A percentile compares a stretch with the other conserved stretches of the same genome.
Conservation (phyloP, 2,797 vertebrate genomes). For the Adrianichthys oophorus region DNA sequence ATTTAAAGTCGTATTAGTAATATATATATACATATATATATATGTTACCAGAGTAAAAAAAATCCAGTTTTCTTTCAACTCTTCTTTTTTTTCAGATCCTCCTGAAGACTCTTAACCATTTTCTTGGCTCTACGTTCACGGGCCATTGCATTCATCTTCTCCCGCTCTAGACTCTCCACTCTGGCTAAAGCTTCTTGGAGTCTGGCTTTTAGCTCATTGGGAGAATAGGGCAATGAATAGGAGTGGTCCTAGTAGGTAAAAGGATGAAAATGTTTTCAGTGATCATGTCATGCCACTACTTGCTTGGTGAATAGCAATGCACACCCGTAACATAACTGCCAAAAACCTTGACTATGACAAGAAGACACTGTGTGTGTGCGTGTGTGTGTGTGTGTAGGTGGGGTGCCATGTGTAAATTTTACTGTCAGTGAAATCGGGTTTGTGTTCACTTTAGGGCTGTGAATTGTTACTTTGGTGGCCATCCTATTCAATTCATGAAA, state of each 20-base stretch:
- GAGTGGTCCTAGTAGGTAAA: constrained; percentile 2
- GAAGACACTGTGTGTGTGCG: too few relatives aligned
- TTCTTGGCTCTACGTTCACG: constrained; percentile 3
- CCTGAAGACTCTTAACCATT: not conserved
- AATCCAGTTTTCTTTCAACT: not conserved
- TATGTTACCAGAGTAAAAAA: not conserved
- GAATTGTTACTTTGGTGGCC: too few relatives aligned
- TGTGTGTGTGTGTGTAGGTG: too few relatives aligned
- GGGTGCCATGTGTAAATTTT: too few relatives aligned
- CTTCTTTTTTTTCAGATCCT: constrained; percentile 3
- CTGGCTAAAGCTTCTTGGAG: constrained; percentile 7
- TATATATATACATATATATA: too few relatives aligned
- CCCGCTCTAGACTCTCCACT: constrained; percentile 10
- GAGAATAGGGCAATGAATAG: constrained; percentile 2
- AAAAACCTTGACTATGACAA: too few relatives aligned
- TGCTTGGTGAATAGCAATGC: too few relatives aligned
- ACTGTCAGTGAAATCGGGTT: too few relatives aligned
- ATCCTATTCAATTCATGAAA: too few relatives aligned
- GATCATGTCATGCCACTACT: too few relatives aligned
- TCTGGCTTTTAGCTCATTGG: constrained; percentile 5
- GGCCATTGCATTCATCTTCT: not conserved
- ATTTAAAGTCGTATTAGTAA: constrained; percentile 1
- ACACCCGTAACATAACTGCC: too few relatives aligned
- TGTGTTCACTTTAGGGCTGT: too few relatives aligned
- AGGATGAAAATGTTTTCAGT: not conserved